Evolutionary conservation across 2,113 vertebrate genomes (phyloP).

Genomic region (Speoplatyrhinus poulsoni): DNA sequence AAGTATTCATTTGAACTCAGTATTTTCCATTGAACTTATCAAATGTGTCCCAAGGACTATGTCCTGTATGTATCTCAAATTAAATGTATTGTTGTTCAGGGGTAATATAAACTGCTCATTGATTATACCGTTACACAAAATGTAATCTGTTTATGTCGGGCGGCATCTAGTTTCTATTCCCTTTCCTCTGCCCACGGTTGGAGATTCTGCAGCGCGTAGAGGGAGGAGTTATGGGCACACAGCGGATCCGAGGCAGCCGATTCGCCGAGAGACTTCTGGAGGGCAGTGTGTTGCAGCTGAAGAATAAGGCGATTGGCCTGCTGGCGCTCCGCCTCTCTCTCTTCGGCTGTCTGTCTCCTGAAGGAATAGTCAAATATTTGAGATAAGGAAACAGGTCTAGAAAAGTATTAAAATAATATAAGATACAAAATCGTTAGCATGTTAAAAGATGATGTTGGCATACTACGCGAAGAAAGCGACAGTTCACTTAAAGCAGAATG

Average conservation of each 20-base stretch:
- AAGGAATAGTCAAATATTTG: not conserved
- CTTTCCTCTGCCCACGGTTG: slow-evolving; percentile 97
- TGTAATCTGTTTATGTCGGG: not conserved
- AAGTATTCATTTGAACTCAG: not conserved
- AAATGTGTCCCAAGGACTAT: slow-evolving; percentile 27
- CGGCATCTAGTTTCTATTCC: slow-evolving; percentile 70
- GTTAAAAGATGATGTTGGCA: too few species aligned
- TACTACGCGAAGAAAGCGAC: too few species aligned
- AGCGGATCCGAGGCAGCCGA: slow-evolving; percentile 90
- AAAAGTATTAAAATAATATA: not conserved
- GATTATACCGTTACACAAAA: slow-evolving; percentile 4
- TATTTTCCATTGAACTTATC: slow-evolving; percentile 24
- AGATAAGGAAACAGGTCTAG: not conserved
- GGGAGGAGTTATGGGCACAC: slow-evolving; percentile 95
- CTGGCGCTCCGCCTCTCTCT: slow-evolving; percentile 95
- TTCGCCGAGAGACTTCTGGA: slow-evolving; percentile 95
- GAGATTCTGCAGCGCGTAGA: slow-evolving; percentile 97
- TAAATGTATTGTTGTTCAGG: slow-evolving; percentile 37
- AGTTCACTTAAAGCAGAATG: too few species aligned
- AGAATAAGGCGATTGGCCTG: slow-evolving; percentile 97
- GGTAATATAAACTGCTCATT: slow-evolving; percentile 23
- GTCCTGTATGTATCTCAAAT: slow-evolving; percentile 38
- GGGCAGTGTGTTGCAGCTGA: slow-evolving; percentile 96
- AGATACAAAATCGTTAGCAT: too few species aligned
- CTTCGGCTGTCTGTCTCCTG: slow-evolving; percentile 96